These are phyloP conservation scores for Torymus auratus DNA, from an alignment of 2,888 invertebrate genomes.

Conservation along the genomic window DNA sequence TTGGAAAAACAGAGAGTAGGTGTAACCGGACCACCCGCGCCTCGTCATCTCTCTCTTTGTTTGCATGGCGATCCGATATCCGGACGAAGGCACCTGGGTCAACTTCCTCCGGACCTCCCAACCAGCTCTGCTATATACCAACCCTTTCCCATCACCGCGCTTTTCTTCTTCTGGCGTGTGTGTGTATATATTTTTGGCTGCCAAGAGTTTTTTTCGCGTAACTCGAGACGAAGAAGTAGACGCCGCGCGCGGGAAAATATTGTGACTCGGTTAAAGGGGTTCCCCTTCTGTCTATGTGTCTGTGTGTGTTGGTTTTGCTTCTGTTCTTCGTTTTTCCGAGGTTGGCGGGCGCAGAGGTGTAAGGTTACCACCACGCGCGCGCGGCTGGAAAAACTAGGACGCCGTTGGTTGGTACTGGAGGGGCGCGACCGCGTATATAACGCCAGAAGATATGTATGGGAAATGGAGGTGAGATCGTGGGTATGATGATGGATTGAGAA, in stretches of 20 bases:
- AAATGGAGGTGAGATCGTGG: too few species aligned
- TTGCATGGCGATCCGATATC: slow-evolving; percentile 48
- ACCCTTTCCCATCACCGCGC: slow-evolving; percentile 61
- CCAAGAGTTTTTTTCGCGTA: slow-evolving; percentile 30
- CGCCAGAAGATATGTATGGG: too few species aligned
- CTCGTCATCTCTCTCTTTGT: slow-evolving; percentile 6
- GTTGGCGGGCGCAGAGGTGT: neutral
- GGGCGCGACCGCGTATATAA: too few species aligned
- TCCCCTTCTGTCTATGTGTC: neutral
- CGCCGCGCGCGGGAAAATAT: slow-evolving; percentile 52
- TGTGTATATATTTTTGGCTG: slow-evolving; percentile 31
- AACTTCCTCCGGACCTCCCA: slow-evolving; percentile 73
- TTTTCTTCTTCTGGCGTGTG: slow-evolving; percentile 32
- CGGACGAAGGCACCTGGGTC: slow-evolving; percentile 71
- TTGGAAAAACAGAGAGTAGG: too few species aligned
- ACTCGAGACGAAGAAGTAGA: slow-evolving; percentile 15
- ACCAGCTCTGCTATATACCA: slow-evolving; percentile 53
- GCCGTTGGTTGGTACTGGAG: too few species aligned
- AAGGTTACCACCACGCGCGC: too few species aligned
- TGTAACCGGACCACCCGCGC: slow-evolving; percentile 42
- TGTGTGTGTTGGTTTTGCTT: slow-evolving; percentile 23
- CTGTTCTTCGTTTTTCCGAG: slow-evolving; percentile 7
- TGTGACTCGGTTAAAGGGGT: slow-evolving; percentile 49
- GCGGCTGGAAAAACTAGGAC: too few species aligned
- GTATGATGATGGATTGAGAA: too few species aligned